Base-by-base conservation (phyloP, 2,888 invertebrate species). In the Lampropteryx suffumata region DNA sequence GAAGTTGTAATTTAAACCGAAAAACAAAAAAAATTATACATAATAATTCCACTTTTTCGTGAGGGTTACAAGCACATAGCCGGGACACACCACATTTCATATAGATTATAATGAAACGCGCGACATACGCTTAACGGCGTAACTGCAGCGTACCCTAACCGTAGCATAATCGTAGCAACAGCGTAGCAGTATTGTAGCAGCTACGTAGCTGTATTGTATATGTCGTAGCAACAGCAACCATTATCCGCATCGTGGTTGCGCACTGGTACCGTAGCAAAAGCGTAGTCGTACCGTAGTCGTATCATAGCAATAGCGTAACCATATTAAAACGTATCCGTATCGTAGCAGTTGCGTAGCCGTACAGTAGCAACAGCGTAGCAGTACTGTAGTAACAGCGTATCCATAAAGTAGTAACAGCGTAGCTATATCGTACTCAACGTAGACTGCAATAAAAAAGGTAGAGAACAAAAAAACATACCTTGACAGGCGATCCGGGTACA, bases 401-500 rank as follows among this genome's bases (percentile, higher is more conserved):
- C 4, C 17, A 4, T 17, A 4, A 17, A 2, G 17, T 17, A 17
- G 17, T 4, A 17, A 4, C 17, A 17, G 17, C 39, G 28, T 39
- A 28, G 17, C 14, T n/a, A 1, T 28, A 28, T 2, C 32, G 13
- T 32, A 32, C 21, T 21, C n/a, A 21, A 24, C 24, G 1, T 1
- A 5, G 24, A 6, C 24, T 24, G 24, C 6, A 24, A 24, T 17
- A 17, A 24, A 7, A 24, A 24, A 5, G 24, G 1, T 7, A 24
- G 5, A 24, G 7, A 28, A 2, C 2, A 2, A 9, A 1, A 29
- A 35, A 14, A 57, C 65, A 32, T 63, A 87, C 89, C 87, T 82
- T 57, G 89, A 85, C 29, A 84, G 27, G 2, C 57, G 59, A 59
- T 87, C 87, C 1, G 86, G 84, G 61, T 86, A 89, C 17, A 87